Base-by-base conservation (phyloP, 2,888 invertebrate species). In the Orthonevra nobilis region DNA sequence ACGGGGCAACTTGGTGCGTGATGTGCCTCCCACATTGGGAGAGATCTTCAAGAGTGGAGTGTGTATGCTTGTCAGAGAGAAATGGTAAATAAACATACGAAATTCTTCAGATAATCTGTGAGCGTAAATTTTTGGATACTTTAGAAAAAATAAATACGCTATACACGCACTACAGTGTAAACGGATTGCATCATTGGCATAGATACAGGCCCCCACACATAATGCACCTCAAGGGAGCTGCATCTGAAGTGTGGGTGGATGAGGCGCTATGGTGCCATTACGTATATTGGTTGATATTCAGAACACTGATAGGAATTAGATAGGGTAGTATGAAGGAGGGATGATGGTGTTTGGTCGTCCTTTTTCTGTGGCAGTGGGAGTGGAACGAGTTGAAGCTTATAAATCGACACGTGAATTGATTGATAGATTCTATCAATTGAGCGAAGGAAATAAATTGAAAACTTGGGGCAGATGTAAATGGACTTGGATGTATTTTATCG, bases 381-480 rank as follows among this genome's bases (percentile, higher is more conserved):
- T 60, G 23, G 42, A 58, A 58, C 58, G 46, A 38, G 58, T 50
- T 70, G 69, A 50, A 77, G 64, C 77, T 72, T 77, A 79, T 79
- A 79, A 73, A 79, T 79, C 79, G 79, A 79, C 79, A 73, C 79
- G 73, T 61, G 61, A 73, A 68, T 73, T 79, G 79, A 79, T 79
- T 73, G 79, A 79, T 79, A 72, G 73, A 73, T 73, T 61, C 79
- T 79, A 79, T 79, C 79, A 79, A 79, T 73, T 73, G 73, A 66
- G 73, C 79, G 72, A 68, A 73, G 61, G 68, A 79, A 79, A 79
- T 79, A 79, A 79, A 79, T 79, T 79, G 73, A 66, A 79, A 73
- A 79, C 40, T 60, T 32, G 54, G 48, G 56, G 66, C 66, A 54
- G 73, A 72, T 79, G 73, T 73, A 73, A 73, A 79, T 79, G 61